These are phyloP conservation scores for Rotaria sp. DNA, from an alignment of 2,888 invertebrate genomes.

Conservation along the genomic window DNA sequence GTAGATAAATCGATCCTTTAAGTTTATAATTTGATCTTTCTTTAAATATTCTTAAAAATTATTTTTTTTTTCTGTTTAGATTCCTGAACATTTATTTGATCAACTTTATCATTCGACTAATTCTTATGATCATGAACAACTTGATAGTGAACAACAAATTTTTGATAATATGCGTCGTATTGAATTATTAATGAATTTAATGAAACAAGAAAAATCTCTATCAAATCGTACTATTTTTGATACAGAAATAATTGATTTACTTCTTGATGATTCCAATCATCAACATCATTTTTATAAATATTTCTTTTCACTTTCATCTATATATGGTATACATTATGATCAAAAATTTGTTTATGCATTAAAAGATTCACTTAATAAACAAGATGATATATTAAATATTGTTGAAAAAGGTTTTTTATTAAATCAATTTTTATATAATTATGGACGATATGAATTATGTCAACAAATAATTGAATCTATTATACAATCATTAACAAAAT, in stretches of 20 bases:
- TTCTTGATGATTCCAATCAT: not conserved
- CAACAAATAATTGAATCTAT: not conserved
- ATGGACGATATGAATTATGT: not conserved
- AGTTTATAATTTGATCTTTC: no score
- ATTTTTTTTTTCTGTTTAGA: no score
- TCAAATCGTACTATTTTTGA: not conserved
- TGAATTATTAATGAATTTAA: not conserved
- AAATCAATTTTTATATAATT: not conserved
- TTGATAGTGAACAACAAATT: not conserved
- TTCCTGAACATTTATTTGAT: not conserved
- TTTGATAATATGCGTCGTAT: not conserved
- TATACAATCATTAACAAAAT: not conserved
- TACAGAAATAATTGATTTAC: not conserved
- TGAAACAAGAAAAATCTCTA: not conserved
- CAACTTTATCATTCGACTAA: not conserved
- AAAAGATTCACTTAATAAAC: not conserved
- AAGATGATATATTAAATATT: not conserved
- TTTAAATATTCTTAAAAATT: no score
- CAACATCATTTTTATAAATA: conserved; percentile 6
- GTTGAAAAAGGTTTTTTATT: not conserved
- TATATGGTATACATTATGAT: not conserved
- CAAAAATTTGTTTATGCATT: not conserved
- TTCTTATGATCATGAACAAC: not conserved
- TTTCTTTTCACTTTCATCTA: not conserved
- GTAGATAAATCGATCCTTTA: no score